Conservation (phyloP, 2,113 vertebrate genomes). For the Elgaria multicarinata region DNA sequence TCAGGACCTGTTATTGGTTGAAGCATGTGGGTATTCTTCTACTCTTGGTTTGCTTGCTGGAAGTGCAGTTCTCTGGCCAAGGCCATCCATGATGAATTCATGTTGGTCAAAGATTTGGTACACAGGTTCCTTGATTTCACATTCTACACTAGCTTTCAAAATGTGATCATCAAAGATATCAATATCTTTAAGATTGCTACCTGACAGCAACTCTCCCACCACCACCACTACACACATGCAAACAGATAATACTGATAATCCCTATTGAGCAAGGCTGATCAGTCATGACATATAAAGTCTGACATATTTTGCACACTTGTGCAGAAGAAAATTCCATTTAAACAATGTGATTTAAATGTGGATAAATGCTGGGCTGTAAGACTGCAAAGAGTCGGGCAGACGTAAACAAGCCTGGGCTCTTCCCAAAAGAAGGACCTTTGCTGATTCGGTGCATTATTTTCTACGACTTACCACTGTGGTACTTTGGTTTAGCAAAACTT, state of each 20-base stretch:
- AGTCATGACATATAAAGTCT: not conserved
- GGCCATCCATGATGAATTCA: not conserved
- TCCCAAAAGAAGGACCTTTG: not conserved
- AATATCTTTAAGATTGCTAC: not conserved
- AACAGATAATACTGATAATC: not conserved
- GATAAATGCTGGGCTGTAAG: not conserved
- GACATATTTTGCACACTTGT: not conserved
- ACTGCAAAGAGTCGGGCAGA: not conserved
- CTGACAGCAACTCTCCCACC: too few relatives aligned
- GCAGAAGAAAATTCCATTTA: not conserved
- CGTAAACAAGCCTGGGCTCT: not conserved
- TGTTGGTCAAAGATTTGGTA: not conserved
- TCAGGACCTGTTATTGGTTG: not conserved
- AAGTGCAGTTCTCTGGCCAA: not conserved
- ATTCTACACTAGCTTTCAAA: not conserved
- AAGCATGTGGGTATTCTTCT: not conserved
- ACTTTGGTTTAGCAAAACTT: not conserved
- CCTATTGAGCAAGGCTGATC: not conserved
- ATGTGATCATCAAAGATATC: not conserved
- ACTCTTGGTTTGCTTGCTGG: not conserved
- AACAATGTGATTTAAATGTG: not conserved
- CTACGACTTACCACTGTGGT: not conserved
- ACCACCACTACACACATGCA: too few relatives aligned
- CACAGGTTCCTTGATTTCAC: not conserved
- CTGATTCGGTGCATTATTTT: not conserved